Base-by-base conservation (phyloP, 2,113 vertebrate species). In the Forbesichthys papilliferus region DNA sequence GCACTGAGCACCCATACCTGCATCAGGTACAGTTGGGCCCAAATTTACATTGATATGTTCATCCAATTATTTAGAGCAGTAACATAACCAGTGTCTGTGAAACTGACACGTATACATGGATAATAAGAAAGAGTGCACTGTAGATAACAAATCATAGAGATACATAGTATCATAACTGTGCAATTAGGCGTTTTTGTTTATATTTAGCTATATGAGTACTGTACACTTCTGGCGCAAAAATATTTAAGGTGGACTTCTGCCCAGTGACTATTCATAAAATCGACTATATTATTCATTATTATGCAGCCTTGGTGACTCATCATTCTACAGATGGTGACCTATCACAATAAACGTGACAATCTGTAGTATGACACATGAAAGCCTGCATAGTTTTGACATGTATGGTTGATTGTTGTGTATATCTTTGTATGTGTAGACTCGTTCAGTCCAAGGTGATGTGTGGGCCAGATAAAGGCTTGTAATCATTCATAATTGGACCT, bases 251-350 rank as follows among this genome's bases (percentile, higher is more conserved):
- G 5, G 58, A 59, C 46, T 70, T 1, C 34, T 53, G 18, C 34
- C 47, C 27, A 34, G 5, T 48, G 14, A 16, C 6, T 58, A 18
- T 12, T 66, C 18, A 20, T 54, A 67, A 12, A 16, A 1, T 48
- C 2, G 13, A 68, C 48, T 60, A n/a, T 64, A 14, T 4, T 56
- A 9, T 36, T 71, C 57, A 73, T 79, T 76, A 68, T 9, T 48
- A 60, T 57, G 61, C 48, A 55, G 8, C 47, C 11, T 27, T 36
- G 9, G 64, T 63, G 52, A 81, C 20, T 76, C 59, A 77, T 47
- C 60, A 48, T 73, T 62, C 59, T n/a, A 66, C 47, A 74, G 55
- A 67, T 47, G 14, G 51, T 55, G 27, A 77, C 49, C 70, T 61
- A 60, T 34, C 73, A 9, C 65, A 18, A 18, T 49, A 34, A 60